Evolutionary conservation across 2,113 vertebrate genomes (phyloP).

Genomic region (Saccopteryx leptura): DNA sequence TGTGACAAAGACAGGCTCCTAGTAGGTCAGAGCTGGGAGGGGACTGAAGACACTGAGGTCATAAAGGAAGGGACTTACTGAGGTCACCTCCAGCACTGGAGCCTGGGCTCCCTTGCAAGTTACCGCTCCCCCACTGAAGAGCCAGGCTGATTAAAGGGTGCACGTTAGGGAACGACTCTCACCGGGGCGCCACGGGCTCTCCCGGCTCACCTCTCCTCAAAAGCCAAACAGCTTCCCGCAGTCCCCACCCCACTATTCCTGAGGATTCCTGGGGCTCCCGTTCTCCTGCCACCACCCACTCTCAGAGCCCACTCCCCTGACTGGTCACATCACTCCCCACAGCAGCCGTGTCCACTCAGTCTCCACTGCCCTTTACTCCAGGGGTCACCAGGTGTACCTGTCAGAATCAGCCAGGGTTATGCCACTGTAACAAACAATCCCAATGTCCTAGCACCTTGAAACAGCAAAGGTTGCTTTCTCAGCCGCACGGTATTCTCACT

Average conservation of each 20-base stretch:
- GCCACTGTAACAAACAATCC: not conserved
- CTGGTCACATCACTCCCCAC: not conserved
- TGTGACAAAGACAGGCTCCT: not conserved
- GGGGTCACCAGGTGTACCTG: rapidly evolving
- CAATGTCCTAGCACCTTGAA: rapidly evolving
- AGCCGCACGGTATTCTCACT: not conserved
- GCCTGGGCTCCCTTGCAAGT: not conserved
- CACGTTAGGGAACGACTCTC: not conserved
- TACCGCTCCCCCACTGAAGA: not conserved
- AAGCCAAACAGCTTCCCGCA: not conserved
- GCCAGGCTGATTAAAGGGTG: not conserved
- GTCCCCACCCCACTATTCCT: too few relatives aligned
- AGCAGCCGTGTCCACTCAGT: not conserved
- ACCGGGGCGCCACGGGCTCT: not conserved
- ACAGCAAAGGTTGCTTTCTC: not conserved
- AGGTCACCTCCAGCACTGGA: not conserved
- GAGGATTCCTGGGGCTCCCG: not conserved
- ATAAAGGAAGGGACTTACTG: not conserved
- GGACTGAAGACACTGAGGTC: not conserved
- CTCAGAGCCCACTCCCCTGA: not conserved
- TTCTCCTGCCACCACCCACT: not conserved
- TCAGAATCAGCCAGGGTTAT: not conserved
- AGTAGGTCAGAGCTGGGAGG: not conserved
- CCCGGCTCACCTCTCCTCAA: not conserved
- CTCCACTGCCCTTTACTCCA: not conserved